Conservation (phyloP, 2,113 vertebrate species). For the Regulus satrapa region DNA sequence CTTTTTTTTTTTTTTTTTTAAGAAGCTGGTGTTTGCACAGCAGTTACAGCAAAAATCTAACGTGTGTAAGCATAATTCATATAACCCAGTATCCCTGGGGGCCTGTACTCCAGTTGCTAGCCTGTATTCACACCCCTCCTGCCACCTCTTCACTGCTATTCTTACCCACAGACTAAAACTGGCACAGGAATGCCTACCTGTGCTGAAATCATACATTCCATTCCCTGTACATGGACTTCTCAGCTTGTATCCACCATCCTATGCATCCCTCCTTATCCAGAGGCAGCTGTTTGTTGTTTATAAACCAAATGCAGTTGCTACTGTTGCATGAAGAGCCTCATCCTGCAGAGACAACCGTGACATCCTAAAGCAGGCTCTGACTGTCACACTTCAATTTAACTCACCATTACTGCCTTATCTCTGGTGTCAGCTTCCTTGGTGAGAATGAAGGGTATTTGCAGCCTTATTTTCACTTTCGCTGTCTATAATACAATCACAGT, state of each 20-base stretch:
- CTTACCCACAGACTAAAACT: neutral
- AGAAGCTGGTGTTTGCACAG: neutral
- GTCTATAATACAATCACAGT: neutral
- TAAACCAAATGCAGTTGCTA: neutral
- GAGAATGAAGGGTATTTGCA: neutral
- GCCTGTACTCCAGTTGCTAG: neutral
- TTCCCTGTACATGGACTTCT: neutral
- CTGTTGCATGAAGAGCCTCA: neutral
- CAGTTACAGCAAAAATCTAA: neutral
- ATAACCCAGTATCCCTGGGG: neutral
- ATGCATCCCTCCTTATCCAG: neutral
- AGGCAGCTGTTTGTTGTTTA: neutral
- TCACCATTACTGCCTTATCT: neutral
- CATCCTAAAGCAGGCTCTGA: neutral
- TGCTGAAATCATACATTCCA: neutral
- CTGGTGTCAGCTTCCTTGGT: neutral
- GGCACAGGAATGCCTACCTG: neutral
- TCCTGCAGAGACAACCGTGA: neutral
- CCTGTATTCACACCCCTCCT: neutral
- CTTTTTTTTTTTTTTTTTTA: neutral
- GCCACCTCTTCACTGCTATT: slow-evolving; percentile 22
- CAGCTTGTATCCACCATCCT: neutral
- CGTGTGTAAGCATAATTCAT: neutral
- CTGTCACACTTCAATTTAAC: neutral
- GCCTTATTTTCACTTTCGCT: neutral